Conservation (phyloP, 2,113 vertebrate genomes). For the Xenopus tropicalis region UCB_Xtro_10.0 CM004448.2:15711001-15711500, state of each 20-base stretch:
- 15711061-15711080: neutral
- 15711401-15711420: too few species aligned
- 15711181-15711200: slow-evolving; percentile 49
- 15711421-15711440: too few species aligned
- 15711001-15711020: too few species aligned
- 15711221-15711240: slow-evolving; percentile 31
- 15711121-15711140: slow-evolving; percentile 49
- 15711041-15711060: slow-evolving; percentile 19
- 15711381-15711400: neutral
- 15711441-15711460: too few species aligned
- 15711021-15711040: neutral
- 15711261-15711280: slow-evolving; percentile 38
- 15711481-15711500: too few species aligned
- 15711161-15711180: slow-evolving; percentile 44
- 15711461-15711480: too few species aligned
- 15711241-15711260: slow-evolving; percentile 42
- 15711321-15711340: slow-evolving; percentile 43
- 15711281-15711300: slow-evolving; percentile 37
- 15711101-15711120: slow-evolving; percentile 39
- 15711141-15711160: slow-evolving; percentile 43
- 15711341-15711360: slow-evolving; percentile 10
- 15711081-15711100: slow-evolving; percentile 44
- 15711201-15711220: slow-evolving; percentile 47
- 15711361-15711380: slow-evolving; percentile 11
- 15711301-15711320: slow-evolving; percentile 30